phyloP scores from a whole-genome alignment of 2,113 vertebrate species.

The Scytalopus superciliaris region DNA sequence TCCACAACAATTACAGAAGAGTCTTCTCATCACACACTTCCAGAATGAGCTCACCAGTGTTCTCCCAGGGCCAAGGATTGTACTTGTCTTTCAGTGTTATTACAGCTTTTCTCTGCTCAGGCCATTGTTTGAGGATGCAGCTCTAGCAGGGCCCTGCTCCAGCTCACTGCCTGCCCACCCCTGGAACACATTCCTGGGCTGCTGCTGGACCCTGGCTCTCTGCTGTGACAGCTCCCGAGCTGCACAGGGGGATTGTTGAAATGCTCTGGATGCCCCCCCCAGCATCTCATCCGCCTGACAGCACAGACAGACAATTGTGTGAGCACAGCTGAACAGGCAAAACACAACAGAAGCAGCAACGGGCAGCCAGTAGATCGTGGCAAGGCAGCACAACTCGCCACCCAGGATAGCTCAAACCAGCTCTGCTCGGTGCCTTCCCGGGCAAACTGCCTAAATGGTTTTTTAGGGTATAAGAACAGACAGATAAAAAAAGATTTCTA shows the following conservation, averaged over 20 bases:
- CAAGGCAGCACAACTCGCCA: background rate
- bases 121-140: background rate
- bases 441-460: background rate
- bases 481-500: background rate
- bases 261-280: accelerated
- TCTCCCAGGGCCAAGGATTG: background rate
- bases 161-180: background rate
- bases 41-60: background rate
- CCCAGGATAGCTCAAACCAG: background rate
- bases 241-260: background rate
- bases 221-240: accelerated
- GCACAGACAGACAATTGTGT: slow-evolving; percentile 31
- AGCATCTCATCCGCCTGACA: background rate
- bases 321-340: slow-evolving; percentile 10
- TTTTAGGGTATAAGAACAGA: background rate
- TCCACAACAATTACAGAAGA: background rate
- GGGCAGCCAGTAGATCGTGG: background rate
- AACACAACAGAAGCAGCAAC: background rate
- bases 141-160: background rate
- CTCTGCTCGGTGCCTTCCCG: background rate
- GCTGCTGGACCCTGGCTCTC: background rate
- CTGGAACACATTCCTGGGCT: background rate
- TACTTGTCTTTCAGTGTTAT: background rate
- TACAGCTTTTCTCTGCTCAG: background rate
- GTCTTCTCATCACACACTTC: background rate